phyloP scores from a whole-genome alignment of 2,888 invertebrate genomes.

The Drosophila prolongata region DNA sequence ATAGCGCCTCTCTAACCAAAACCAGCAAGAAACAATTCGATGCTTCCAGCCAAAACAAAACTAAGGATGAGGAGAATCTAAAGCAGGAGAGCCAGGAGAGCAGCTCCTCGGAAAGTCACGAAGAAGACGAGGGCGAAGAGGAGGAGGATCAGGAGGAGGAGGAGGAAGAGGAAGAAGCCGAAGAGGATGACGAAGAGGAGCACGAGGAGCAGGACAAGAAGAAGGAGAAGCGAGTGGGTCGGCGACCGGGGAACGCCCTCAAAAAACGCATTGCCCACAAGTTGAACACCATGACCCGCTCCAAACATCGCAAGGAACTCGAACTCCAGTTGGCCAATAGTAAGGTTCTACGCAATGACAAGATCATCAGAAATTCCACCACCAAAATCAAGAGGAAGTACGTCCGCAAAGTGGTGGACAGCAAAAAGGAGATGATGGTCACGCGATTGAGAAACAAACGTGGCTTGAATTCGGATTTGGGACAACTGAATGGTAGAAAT shows the following conservation, averaged over 20 bases:
- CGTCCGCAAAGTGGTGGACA: constrained; percentile 72
- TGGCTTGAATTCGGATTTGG: constrained; percentile 41
- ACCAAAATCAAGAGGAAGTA: constrained; percentile 81
- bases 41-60: not conserved
- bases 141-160: constrained; percentile 20
- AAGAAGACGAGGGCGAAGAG: constrained; percentile 25
- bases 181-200: constrained; percentile 9
- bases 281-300: constrained; percentile 84
- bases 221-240: constrained; percentile 15
- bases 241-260: constrained; percentile 12
- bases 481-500: constrained; percentile 76
- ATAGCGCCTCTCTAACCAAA: constrained; percentile 2
- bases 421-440: constrained; percentile 69
- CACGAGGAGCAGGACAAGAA: constrained; percentile 4
- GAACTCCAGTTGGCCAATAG: constrained; percentile 83
- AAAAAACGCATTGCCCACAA: constrained; percentile 56
- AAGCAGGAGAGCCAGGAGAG: constrained; percentile 7
- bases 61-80: constrained; percentile 20
- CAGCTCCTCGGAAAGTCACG: constrained; percentile 33
- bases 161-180: constrained; percentile 11
- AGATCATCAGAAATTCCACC: constrained; percentile 81
- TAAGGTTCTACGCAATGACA: constrained; percentile 83
- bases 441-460: constrained; percentile 75
- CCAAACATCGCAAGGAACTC: constrained; percentile 82
- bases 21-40: constrained; percentile 8